These are phyloP conservation scores for Geotrypetes seraphini DNA, from an alignment of 2,797 vertebrate species.

Conservation along the genomic window DNA sequence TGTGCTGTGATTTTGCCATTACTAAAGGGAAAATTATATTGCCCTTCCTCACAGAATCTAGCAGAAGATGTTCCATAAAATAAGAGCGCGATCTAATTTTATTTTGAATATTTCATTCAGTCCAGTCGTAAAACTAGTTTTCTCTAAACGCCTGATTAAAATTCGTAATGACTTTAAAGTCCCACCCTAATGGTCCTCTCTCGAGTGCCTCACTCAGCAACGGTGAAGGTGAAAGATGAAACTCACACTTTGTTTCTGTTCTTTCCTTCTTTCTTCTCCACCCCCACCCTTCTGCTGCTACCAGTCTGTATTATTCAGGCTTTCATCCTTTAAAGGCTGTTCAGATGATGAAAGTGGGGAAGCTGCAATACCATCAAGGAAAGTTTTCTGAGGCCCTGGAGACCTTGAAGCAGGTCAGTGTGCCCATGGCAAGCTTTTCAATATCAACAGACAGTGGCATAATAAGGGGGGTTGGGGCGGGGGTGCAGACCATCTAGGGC, in stretches of 20 bases:
- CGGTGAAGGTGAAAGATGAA: slow-evolving; percentile 25
- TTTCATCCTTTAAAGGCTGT: slow-evolving; percentile 78
- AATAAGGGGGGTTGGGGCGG: too few relatives aligned
- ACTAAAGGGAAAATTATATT: too few relatives aligned
- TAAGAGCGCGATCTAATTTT: slow-evolving; percentile 18
- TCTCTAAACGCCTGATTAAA: slow-evolving; percentile 28
- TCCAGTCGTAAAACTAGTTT: slow-evolving; percentile 24
- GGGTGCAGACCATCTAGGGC: too few relatives aligned
- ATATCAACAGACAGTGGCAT: too few relatives aligned
- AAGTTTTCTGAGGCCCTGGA: slow-evolving; percentile 61
- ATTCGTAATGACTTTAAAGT: slow-evolving; percentile 23
- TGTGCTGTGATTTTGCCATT: too few relatives aligned
- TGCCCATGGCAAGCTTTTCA: neutral
- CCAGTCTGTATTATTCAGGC: slow-evolving; percentile 74
- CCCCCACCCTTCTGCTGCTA: too few relatives aligned
- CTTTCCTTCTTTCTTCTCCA: slow-evolving; percentile 14
- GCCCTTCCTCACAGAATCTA: slow-evolving; percentile 26
- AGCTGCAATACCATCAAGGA: slow-evolving; percentile 73
- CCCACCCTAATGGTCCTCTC: slow-evolving; percentile 18
- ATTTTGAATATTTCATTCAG: slow-evolving; percentile 15
- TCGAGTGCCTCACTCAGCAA: too few relatives aligned
- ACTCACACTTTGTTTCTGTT: slow-evolving; percentile 6
- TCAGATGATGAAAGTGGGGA: slow-evolving; percentile 83
- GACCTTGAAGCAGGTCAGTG: slow-evolving; percentile 75
- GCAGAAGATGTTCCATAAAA: slow-evolving; percentile 22